Evolutionary conservation across 1,140 invertebrate species (phyloP), one percentile per base, ranked within the genome.

Genomic region (Teleogryllus occipitalis): DNA sequence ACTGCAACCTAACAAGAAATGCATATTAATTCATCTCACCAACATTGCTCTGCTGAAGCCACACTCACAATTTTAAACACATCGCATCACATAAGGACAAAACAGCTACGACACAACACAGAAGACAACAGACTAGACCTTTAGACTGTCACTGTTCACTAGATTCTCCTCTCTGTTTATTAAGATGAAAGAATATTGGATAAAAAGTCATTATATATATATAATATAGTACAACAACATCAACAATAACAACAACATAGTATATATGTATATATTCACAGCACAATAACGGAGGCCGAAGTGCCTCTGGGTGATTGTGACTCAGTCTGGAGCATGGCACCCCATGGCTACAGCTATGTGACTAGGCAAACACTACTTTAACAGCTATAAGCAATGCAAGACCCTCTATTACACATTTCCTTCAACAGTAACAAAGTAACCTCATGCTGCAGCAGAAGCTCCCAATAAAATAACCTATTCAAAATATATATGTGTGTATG

Each of bases 181-280:
- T 65, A 65, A 65, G 54, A 65, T 65, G 54, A 65, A 65, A 65
- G 10, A 65, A 65, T 65, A 65, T 65, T 65, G 54, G 54, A 65
- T 65, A 65, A 65, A 65, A 65, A 65, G 54, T 65, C 54, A 65
- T 65, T 65, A 65, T 65, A 65, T 65, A 54, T 54, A 65, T 65
- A 65, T 65, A 65, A 65, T 65, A 65, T 65, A 18, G 54, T 65
- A 65, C 54, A 65, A 65, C 54, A 65, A 65, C 54, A 65, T 65
- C 54, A 65, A 65, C 54, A 65, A 65, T 65, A 65, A 65, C 54
- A 65, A 65, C 54, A 65, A 65, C 54, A 7, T 65, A 65, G 54
- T 65, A 65, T 65, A 65, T 65, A 65, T 65, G 18, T 65, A 65
- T 65, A 65, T 65, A 65, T 65, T 65, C 54, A 65, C 54, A 65